Percentiles rank a stretch among this genome's conserved stretches.
These are phyloP conservation scores for Limnephilus auricula DNA, from an alignment of 2,888 invertebrate genomes.

Conservation along the genomic window DNA sequence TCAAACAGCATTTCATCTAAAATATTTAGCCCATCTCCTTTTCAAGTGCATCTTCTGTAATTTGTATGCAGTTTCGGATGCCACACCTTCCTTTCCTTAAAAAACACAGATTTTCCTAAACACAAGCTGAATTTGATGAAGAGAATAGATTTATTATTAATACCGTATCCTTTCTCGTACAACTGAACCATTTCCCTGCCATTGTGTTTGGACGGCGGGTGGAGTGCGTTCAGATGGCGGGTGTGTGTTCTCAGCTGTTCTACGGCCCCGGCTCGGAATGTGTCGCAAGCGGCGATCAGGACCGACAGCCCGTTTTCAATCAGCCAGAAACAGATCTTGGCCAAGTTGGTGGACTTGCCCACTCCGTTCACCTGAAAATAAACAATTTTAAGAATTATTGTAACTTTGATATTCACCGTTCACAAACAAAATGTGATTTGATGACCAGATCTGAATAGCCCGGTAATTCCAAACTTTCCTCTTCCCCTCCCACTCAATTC, in stretches of 20 bases:
- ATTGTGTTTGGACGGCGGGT: constrained; percentile 86
- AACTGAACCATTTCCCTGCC: constrained; percentile 92
- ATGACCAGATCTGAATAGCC: too few species aligned
- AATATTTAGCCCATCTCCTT: too few species aligned
- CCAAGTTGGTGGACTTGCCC: constrained; percentile 98
- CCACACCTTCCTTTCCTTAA: too few species aligned
- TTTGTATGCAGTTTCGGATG: too few species aligned
- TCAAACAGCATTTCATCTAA: too few species aligned
- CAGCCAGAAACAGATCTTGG: constrained; percentile 99
- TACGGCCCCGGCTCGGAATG: constrained; percentile 99
- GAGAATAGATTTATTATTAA: constrained; percentile 58
- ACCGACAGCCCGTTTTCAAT: constrained; percentile 98
- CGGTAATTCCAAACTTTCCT: too few species aligned
- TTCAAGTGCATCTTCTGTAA: too few species aligned
- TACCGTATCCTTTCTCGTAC: constrained; percentile 97
- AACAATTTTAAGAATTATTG: neutral
- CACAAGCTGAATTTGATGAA: neutral
- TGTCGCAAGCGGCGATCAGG: constrained; percentile 98
- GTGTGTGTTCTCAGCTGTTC: constrained; percentile 98
- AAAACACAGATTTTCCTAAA: too few species aligned
- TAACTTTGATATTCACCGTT: neutral
- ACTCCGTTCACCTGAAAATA: constrained; percentile 90
- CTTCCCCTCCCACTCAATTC: too few species aligned
- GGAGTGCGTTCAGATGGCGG: constrained; percentile 94
- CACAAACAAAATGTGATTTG: too few species aligned